Conservation (phyloP, 2,113 vertebrate genomes). For the Aix galericulata region DNA sequence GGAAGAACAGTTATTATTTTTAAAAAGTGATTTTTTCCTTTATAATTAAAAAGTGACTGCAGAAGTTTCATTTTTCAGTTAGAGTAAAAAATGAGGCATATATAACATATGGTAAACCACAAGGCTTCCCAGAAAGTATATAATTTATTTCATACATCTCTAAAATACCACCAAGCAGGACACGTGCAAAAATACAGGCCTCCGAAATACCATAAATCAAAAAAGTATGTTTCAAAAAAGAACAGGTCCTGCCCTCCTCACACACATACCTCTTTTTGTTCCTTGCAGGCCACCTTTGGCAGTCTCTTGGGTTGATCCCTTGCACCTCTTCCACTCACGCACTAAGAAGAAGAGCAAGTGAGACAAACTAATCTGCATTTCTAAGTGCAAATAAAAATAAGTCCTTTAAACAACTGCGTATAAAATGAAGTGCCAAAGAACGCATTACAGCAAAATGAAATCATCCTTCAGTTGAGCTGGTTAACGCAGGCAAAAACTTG, state of each 20-base stretch:
- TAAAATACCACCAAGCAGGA: neutral
- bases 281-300: neutral
- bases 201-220: neutral
- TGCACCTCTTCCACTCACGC: neutral
- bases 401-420: constrained; percentile 23
- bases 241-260: neutral
- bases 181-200: neutral
- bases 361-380: constrained; percentile 49
- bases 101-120: neutral
- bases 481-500: neutral
- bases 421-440: constrained; percentile 22
- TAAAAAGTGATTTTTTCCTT: neutral
- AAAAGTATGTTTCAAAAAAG: neutral
- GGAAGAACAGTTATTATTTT: neutral
- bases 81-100: neutral
- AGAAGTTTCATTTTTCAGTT: neutral
- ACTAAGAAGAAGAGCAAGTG: neutral
- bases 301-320: neutral
- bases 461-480: constrained; percentile 37
- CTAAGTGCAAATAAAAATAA: constrained; percentile 32
- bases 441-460: neutral
- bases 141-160: neutral
- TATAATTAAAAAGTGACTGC: neutral
- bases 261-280: neutral
- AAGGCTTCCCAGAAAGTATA: neutral